Evolutionary conservation across 2,113 vertebrate species (phyloP), one percentile per base, ranked within the genome.

Genomic region (Sciurus niger): DNA sequence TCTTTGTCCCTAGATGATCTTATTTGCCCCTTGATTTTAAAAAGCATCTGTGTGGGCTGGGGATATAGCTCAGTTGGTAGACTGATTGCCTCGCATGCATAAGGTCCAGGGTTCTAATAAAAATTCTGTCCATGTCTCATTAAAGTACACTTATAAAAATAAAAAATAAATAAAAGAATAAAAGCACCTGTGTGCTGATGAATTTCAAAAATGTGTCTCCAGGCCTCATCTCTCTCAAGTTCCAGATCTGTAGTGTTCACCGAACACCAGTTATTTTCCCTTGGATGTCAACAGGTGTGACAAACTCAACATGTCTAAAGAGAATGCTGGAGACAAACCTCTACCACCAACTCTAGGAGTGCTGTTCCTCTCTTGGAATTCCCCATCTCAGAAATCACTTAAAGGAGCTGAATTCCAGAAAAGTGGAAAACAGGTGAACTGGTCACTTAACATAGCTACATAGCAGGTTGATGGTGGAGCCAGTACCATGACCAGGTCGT

Each of bases 361-460:
- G 8, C 11, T 79, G 22, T 40, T 72, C 22, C 32, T 76, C 6
- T n/a, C 2, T 83, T 1, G 34, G 40, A 10, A 24, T 48, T 90
- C 48, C 43, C 16, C n/a, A 51, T 25, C 25, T 73, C 78, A 22
- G 43, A 63, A 86, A 87, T 53, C 74, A 37, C 40, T 30, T 55
- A 86, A 28, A 67, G 34, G 37, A 18, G 32, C 1, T 94, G n/a
- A 87, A 11, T 89, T 89, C 7, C 51, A 94, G 83, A 94, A 82
- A 89, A 2, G 6, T 13, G 16, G 90, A 93, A 25, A 18, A 40
- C 8, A 53, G 68, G 48, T 89, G 63, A 63, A 65, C 24, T 43
- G 30, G 46, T 79, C n/a, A 72, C 30, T 72, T 67, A 90, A 70
- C 8, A 10, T 70, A 87, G 16, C 53, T 67, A 84, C 22, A 48